A percentile compares a stretch with the other conserved stretches of the same genome.
phyloP scores from a whole-genome alignment of 2,888 invertebrate species.

The Dione juno region DNA sequence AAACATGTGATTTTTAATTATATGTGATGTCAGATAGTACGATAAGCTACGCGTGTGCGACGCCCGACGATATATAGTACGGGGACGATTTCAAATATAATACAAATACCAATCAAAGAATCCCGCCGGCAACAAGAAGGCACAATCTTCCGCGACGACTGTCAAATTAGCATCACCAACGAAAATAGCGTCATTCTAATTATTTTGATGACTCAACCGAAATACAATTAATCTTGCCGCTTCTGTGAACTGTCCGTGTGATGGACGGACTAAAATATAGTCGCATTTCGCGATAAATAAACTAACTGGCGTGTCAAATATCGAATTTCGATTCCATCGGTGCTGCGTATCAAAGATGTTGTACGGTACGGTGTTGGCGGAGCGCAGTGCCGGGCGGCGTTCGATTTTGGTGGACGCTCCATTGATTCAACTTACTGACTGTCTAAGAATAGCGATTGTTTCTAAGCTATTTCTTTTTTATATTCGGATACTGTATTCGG shows the following conservation, averaged over 20 bases:
- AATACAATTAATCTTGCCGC: constrained; percentile 83
- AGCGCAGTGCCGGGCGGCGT: constrained; percentile 64
- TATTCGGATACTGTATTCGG: too few species aligned
- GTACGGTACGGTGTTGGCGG: constrained; percentile 68
- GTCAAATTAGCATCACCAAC: constrained; percentile 83
- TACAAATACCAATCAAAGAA: constrained; percentile 76
- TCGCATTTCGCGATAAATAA: constrained; percentile 83
- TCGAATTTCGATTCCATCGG: constrained; percentile 83
- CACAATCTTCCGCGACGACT: constrained; percentile 82
- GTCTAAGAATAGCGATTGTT: constrained; percentile 14
- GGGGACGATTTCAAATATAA: constrained; percentile 56
- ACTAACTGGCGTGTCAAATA: constrained; percentile 77
- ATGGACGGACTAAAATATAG: constrained; percentile 82
- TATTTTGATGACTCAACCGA: constrained; percentile 84
- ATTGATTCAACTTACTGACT: not conserved
- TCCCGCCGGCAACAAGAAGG: constrained; percentile 70
- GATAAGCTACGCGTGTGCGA: constrained; percentile 15
- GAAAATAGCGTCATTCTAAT: constrained; percentile 84
- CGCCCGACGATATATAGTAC: constrained; percentile 37
- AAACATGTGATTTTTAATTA: constrained; percentile 32
- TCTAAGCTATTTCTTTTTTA: not conserved
- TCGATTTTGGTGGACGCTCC: not conserved
- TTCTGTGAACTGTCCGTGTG: constrained; percentile 83
- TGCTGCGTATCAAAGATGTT: constrained; percentile 81
- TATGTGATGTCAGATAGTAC: not conserved